phyloP scores from a whole-genome alignment of 2,113 vertebrate genomes.

The Lonchura striata region DNA sequence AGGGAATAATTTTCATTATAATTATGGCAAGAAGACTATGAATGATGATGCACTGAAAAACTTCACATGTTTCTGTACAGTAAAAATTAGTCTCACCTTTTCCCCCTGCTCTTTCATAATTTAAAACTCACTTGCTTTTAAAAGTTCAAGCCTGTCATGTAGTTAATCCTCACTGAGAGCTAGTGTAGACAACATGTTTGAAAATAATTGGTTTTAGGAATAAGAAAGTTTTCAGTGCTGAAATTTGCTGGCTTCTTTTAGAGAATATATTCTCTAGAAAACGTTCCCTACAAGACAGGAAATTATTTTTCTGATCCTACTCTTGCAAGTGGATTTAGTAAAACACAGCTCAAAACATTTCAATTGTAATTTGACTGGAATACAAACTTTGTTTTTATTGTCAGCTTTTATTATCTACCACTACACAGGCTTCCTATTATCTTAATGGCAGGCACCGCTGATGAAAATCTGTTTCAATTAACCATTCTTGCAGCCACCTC shows the following conservation, averaged over 20 bases:
- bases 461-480: not conserved
- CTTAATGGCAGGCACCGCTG: not conserved
- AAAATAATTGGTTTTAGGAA: constrained; percentile 37
- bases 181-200: constrained; percentile 9
- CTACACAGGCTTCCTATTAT: not conserved
- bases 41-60: constrained; percentile 4
- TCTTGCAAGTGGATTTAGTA: not conserved
- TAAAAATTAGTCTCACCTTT: constrained; percentile 44
- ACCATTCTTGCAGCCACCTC: not conserved
- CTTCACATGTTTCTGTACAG: not conserved
- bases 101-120: constrained; percentile 6
- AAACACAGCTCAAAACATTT: not conserved
- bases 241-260: not conserved
- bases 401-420: not conserved
- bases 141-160: constrained; percentile 52
- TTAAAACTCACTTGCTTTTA: constrained; percentile 42
- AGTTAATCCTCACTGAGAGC: constrained; percentile 32
- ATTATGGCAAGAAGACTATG: not conserved
- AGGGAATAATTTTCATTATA: not conserved
- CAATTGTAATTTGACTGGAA: not conserved
- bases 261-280: not conserved
- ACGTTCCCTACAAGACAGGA: not conserved
- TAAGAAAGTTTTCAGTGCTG: not conserved
- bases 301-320: not conserved
- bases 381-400: not conserved